A percentile compares a stretch with the other conserved stretches of the same genome.
These are phyloP conservation scores for Drosophila sucinea DNA, from an alignment of 1,140 invertebrate genomes.

Conservation along the genomic window DNA sequence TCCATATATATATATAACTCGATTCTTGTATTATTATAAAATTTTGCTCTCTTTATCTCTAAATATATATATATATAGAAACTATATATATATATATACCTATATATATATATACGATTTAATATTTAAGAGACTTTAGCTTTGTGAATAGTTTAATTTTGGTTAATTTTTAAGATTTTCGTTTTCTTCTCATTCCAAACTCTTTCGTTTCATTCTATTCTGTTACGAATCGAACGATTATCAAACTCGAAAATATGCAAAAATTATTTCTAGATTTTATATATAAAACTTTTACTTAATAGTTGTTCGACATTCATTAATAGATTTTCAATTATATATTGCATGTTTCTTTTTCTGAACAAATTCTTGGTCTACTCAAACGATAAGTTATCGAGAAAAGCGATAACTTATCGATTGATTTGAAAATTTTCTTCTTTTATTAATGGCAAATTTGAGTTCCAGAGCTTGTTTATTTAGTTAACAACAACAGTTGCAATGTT, in stretches of 20 bases:
- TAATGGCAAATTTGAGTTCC: constrained; percentile 1
- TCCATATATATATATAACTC: not conserved
- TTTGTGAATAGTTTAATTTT: constrained; percentile 26
- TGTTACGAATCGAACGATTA: not conserved
- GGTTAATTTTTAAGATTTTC: not conserved
- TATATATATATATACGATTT: constrained; percentile 32
- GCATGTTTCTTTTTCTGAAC: not conserved
- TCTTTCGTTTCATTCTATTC: not conserved
- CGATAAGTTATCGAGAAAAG: not conserved
- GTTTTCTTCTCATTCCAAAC: not conserved
- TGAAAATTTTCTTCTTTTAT: not conserved
- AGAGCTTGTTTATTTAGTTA: constrained; percentile 6
- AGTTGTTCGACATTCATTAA: not conserved
- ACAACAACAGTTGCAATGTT: not conserved
- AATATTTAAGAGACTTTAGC: constrained; percentile 27
- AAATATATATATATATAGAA: constrained; percentile 15
- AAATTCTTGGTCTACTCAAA: not conserved
- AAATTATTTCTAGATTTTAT: not conserved
- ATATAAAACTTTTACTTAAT: not conserved
- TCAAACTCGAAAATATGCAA: not conserved
- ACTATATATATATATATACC: constrained; percentile 16
- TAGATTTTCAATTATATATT: constrained; percentile 2
- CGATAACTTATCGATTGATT: constrained; percentile 1
- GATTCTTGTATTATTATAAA: not conserved
- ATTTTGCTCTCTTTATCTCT: constrained; percentile 13